A percentile compares a stretch with the other conserved stretches of the same genome.
Evolutionary conservation across 2,797 vertebrate genomes (phyloP).

Genomic region (Discoglossus pictus): DNA sequence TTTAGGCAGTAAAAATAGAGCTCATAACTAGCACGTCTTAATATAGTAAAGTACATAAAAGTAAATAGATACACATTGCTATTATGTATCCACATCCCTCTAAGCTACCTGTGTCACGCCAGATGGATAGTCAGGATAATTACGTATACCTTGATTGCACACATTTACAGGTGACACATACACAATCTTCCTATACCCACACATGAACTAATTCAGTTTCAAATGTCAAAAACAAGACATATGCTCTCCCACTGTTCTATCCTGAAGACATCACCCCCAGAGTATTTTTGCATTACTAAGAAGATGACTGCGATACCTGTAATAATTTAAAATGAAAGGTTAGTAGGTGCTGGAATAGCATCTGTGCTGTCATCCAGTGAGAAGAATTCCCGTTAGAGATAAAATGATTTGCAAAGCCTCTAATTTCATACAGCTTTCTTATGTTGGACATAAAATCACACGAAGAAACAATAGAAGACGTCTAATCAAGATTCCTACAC

Average conservation of each 20-base stretch:
- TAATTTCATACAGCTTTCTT: background rate
- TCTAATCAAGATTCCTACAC: constrained; percentile 38
- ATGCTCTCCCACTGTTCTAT: constrained; percentile 18
- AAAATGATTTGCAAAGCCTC: constrained; percentile 28
- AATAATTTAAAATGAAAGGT: constrained; percentile 38
- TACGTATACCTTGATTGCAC: too few species aligned
- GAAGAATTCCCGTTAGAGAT: constrained; percentile 32
- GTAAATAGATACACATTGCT: too few species aligned
- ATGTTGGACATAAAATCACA: constrained; percentile 35
- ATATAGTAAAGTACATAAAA: too few species aligned
- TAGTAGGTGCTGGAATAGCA: constrained; percentile 24
- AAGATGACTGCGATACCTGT: constrained; percentile 16
- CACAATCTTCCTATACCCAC: too few species aligned
- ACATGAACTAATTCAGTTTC: background rate
- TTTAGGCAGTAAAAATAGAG: too few species aligned
- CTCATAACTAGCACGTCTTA: too few species aligned
- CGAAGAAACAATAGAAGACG: constrained; percentile 30
- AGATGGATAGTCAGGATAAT: too few species aligned
- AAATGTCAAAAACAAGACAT: constrained; percentile 21
- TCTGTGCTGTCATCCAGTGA: constrained; percentile 29
- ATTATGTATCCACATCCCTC: too few species aligned
- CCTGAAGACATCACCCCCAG: constrained; percentile 25
- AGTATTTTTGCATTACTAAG: constrained; percentile 13
- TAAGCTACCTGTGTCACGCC: too few species aligned
- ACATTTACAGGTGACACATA: too few species aligned